These are phyloP conservation scores for Hemiscyllium ocellatum DNA, from an alignment of 2,113 vertebrate species.

Conservation along the genomic window DNA sequence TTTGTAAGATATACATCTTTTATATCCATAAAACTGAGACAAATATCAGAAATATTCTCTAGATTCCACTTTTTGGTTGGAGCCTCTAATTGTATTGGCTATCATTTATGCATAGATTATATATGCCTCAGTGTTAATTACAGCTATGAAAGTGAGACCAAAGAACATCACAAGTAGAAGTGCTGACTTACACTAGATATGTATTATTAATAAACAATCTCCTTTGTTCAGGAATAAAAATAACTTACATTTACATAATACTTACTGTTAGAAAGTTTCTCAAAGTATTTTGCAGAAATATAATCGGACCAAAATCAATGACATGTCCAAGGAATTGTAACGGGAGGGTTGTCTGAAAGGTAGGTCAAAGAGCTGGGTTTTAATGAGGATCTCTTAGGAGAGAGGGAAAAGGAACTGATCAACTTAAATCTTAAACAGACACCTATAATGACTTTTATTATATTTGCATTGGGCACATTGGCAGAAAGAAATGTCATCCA, in stretches of 20 bases:
- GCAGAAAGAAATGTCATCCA: not conserved
- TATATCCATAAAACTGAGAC: not conserved
- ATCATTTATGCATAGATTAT: not conserved
- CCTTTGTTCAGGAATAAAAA: not conserved
- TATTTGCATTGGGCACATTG: not conserved
- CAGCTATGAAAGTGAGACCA: not conserved
- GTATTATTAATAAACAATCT: not conserved
- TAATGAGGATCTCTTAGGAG: not conserved
- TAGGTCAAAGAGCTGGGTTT: not conserved
- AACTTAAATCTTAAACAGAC: not conserved
- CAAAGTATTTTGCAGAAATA: not conserved
- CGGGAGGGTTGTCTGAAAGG: not conserved
- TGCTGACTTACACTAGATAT: not conserved
- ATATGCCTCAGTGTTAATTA: not conserved
- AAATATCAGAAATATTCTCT: not conserved
- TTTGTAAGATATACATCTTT: not conserved
- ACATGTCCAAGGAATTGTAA: not conserved
- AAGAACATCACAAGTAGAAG: not conserved
- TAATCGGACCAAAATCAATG: not conserved
- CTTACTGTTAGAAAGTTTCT: not conserved
- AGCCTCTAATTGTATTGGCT: not conserved
- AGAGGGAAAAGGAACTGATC: not conserved
- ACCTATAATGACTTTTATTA: not conserved
- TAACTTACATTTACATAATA: not conserved
- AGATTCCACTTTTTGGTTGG: not conserved